Percentiles rank a stretch among this genome's conserved stretches.
phyloP scores from a whole-genome alignment of 2,888 invertebrate species.

The Oligia latruncula region DNA sequence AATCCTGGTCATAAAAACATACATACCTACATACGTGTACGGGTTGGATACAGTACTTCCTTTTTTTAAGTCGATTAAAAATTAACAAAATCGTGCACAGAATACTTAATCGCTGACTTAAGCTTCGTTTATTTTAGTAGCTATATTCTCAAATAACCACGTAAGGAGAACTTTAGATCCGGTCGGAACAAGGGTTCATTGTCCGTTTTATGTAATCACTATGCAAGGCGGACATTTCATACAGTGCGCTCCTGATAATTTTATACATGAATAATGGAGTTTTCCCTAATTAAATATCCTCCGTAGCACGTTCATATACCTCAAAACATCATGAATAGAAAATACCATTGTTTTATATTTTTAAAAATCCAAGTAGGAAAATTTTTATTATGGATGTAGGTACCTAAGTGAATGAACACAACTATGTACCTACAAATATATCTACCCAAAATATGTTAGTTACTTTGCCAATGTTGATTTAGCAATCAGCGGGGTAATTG shows the following conservation, averaged over 20 bases:
- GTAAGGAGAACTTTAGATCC: slow-evolving; percentile 53
- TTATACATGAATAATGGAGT: slow-evolving; percentile 60
- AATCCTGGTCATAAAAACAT: too few relatives aligned
- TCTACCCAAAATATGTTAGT: too few relatives aligned
- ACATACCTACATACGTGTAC: too few relatives aligned
- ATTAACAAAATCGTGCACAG: neutral
- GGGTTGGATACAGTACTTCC: too few relatives aligned
- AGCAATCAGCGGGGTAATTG: neutral
- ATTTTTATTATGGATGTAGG: neutral
- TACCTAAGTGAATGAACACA: neutral
- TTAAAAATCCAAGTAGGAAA: neutral
- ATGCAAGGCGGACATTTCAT: slow-evolving; percentile 69
- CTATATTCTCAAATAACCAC: slow-evolving; percentile 46
- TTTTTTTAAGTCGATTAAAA: too few relatives aligned
- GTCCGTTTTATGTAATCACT: slow-evolving; percentile 81
- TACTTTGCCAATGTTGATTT: too few relatives aligned
- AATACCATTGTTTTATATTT: neutral
- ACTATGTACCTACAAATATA: neutral
- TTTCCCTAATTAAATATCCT: slow-evolving; percentile 40
- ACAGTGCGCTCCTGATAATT: slow-evolving; percentile 60
- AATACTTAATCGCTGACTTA: slow-evolving; percentile 17
- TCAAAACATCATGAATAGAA: neutral
- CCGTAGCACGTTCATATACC: neutral
- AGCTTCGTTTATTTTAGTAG: slow-evolving; percentile 29
- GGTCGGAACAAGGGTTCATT: slow-evolving; percentile 79